A percentile compares a stretch with the other conserved stretches of the same genome.
phyloP scores from a whole-genome alignment of 2,113 vertebrate genomes.

The Salvelinus namaycush region DNA sequence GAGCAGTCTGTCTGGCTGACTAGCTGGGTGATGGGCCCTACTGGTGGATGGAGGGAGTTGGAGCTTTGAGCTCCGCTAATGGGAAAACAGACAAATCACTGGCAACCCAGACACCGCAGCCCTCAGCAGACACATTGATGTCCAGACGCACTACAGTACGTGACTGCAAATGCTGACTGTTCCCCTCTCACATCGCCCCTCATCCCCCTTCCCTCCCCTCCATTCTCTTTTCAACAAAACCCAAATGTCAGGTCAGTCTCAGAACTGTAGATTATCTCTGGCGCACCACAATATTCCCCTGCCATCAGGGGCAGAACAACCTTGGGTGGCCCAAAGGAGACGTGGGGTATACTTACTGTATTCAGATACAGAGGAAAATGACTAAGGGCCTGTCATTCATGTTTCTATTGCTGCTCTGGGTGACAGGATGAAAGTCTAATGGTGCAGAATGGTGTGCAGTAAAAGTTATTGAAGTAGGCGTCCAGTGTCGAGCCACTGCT shows the following conservation, averaged over 20 bases:
- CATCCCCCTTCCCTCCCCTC: neutral
- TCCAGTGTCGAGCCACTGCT: conserved; percentile 3
- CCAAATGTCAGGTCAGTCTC: conserved; percentile 15
- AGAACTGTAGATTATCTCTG: conserved; percentile 10
- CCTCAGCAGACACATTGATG: conserved; percentile 13
- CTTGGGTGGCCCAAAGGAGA: neutral
- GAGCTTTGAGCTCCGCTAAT: conserved; percentile 20
- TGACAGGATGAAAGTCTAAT: neutral
- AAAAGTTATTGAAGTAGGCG: neutral
- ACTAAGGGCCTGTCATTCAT: neutral
- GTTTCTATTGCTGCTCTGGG: neutral
- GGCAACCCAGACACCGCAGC: conserved; percentile 14
- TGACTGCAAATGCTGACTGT: neutral
- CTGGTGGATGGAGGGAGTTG: conserved; percentile 14
- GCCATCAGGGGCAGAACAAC: neutral
- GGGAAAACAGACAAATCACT: conserved; percentile 40
- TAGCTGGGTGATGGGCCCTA: neutral
- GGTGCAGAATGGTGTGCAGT: neutral
- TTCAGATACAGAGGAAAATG: neutral
- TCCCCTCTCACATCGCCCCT: neutral
- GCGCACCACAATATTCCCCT: neutral
- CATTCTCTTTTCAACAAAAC: neutral
- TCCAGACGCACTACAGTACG: conserved; percentile 6
- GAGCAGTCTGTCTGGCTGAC: no score
- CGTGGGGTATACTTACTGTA: neutral